phyloP scores from a whole-genome alignment of 2,113 vertebrate species.

The Dicentrarchus labrax region DNA sequence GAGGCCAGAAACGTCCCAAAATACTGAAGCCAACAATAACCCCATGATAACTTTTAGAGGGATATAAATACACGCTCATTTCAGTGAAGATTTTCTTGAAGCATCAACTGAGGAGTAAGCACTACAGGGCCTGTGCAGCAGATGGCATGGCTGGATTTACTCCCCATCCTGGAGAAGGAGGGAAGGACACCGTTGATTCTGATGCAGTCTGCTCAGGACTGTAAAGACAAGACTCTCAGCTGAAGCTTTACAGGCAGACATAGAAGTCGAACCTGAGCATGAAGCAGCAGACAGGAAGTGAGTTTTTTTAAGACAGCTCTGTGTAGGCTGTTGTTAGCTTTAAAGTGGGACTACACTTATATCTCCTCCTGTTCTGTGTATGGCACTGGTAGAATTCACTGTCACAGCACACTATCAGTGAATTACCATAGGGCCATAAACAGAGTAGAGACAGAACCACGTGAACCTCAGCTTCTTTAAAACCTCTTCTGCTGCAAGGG shows the following conservation, averaged over 20 bases:
- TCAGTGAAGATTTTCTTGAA: background rate
- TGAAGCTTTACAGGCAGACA: background rate
- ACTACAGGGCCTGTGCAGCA: conserved; percentile 16
- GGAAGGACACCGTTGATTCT: background rate
- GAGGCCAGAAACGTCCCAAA: conserved; percentile 25
- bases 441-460: conserved; percentile 99
- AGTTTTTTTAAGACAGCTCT: background rate
- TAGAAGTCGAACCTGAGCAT: background rate
- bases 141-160: conserved; percentile 59
- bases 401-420: conserved; percentile 98
- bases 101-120: background rate
- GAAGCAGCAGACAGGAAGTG: background rate
- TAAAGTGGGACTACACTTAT: background rate
- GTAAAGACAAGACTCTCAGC: background rate
- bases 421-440: conserved; percentile 99
- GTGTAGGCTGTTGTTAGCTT: background rate
- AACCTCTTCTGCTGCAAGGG: too few species aligned
- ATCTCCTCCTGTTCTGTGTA: conserved; percentile 98
- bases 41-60: background rate
- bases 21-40: background rate
- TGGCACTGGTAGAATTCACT: conserved; percentile 99
- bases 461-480: too few species aligned
- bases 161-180: conserved; percentile 2
- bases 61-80: background rate
- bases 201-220: background rate